Evolutionary conservation across 2,113 vertebrate species (phyloP).

Genomic region (Oncorhynchus keta): DNA sequence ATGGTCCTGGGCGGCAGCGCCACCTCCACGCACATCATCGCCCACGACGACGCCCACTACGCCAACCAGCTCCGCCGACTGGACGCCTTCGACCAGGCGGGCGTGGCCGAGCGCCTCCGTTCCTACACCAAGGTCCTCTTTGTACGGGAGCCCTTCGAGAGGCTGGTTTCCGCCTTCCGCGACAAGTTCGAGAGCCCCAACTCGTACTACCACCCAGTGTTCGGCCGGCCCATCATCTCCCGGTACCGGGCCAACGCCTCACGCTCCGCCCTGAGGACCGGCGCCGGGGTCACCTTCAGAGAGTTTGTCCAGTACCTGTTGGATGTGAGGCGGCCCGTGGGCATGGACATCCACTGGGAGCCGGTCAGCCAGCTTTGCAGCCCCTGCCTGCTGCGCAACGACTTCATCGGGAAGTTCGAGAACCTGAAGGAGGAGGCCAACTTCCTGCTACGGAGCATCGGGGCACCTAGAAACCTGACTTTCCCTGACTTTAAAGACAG

Average conservation of each 20-base stretch:
- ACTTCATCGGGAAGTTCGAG: constrained; percentile 93
- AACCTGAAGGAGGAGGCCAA: constrained; percentile 87
- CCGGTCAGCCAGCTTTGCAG: constrained; percentile 85
- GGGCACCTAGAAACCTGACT: constrained; percentile 82
- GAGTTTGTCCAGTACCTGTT: constrained; percentile 92
- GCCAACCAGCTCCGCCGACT: constrained; percentile 79
- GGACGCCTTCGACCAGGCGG: constrained; percentile 78
- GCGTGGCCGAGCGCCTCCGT: constrained; percentile 75
- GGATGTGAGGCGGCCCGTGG: constrained; percentile 85
- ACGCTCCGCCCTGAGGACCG: constrained; percentile 77
- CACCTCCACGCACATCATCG: constrained; percentile 75
- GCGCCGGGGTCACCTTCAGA: constrained; percentile 85
- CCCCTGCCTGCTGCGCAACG: constrained; percentile 86
- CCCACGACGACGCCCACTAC: constrained; percentile 84
- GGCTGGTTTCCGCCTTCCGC: constrained; percentile 89
- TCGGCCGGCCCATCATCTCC: constrained; percentile 89
- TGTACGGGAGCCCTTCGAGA: constrained; percentile 88
- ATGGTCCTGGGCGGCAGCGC: constrained; percentile 88
- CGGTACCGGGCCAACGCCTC: constrained; percentile 87
- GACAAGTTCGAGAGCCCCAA: constrained; percentile 96
- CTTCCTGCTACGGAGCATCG: constrained; percentile 80
- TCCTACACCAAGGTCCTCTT: constrained; percentile 93
- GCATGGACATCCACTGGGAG: constrained; percentile 97
- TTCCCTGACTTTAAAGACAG: constrained; percentile 91
- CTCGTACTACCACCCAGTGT: constrained; percentile 92